Evolutionary conservation across 2,888 invertebrate species (phyloP), one percentile per base, ranked within the genome.

Genomic region (Polyommatus iphigenia): DNA sequence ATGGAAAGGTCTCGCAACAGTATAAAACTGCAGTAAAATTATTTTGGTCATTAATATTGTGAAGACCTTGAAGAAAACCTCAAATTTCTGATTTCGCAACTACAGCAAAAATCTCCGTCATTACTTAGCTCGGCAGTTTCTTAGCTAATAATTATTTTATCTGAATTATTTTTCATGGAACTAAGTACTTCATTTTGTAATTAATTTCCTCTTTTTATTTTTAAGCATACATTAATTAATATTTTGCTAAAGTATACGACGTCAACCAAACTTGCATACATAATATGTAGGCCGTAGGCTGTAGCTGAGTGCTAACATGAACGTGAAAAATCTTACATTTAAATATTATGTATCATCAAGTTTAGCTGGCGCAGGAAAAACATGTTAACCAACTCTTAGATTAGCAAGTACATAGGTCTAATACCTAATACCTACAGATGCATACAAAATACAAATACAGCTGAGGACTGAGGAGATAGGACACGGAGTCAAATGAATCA

Each of bases 401-500:
- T 57, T 4, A 20, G 57, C n/a, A 59, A 24, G 24, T 24, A 62
- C 62, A 62, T 24, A 10, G 20, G 3, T 62, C 18, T 4, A 57
- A 4, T 57, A 2, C 2, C n/a, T 5, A n/a, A 7, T 7, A 18
- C 6, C n/a, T 62, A 62, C 62, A 24, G 62, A 62, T 20, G 5
- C 24, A 62, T 20, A 62, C 10, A 20, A 62, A 62, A 62, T 62
- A 59, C 59, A n/a, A 24, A 62, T 59, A 24, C 24, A 62, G 62
- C 62, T 62, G 10, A 62, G 62, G 24, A 62, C 62, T 62, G 10
- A 62, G 62, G 24, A 62, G 20, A 62, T 20, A 10, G 62, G 62
- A 62, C 62, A 62, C 62, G 62, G 62, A 62, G 62, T 62, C 24
- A 62, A 13, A 62, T 62, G 62, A 62, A 20, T 62, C 62, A 62